phyloP scores from a whole-genome alignment of 2,797 vertebrate species.

The Sebastes steindachneri region DNA sequence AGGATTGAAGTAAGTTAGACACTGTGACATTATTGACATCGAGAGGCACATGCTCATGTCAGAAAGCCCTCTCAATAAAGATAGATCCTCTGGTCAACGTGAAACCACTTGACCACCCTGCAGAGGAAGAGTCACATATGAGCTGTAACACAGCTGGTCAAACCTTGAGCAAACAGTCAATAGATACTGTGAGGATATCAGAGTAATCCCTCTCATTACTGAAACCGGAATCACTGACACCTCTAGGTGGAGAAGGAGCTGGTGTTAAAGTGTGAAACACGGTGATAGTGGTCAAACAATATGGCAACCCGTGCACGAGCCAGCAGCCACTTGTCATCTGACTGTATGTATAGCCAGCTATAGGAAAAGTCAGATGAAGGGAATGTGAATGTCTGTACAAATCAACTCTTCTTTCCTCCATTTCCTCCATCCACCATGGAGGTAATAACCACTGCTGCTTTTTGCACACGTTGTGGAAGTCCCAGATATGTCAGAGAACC shows the following conservation, averaged over 20 bases:
- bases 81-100: background rate
- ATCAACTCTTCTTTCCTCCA: too few species aligned
- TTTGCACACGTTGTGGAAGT: too few species aligned
- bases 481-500: too few species aligned
- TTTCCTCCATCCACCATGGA: too few species aligned
- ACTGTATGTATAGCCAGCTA: background rate
- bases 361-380: background rate
- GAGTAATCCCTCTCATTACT: slow-evolving; percentile 24
- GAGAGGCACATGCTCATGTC: slow-evolving; percentile 39
- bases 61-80: slow-evolving; percentile 27
- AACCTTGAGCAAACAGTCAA: slow-evolving; percentile 14
- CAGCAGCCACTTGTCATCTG: background rate
- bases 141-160: background rate
- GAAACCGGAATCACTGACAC: background rate
- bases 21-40: slow-evolving; percentile 9
- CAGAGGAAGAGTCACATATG: background rate
- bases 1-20: background rate
- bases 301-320: background rate
- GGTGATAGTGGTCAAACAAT: background rate
- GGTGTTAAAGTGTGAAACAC: slow-evolving; percentile 15
- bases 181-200: background rate
- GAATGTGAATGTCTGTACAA: background rate
- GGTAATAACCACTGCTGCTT: too few species aligned
- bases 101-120: background rate
- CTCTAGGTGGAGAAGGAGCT: background rate